Conservation (phyloP, 2,888 invertebrate genomes). For the Bruchidius siliquastri region DNA sequence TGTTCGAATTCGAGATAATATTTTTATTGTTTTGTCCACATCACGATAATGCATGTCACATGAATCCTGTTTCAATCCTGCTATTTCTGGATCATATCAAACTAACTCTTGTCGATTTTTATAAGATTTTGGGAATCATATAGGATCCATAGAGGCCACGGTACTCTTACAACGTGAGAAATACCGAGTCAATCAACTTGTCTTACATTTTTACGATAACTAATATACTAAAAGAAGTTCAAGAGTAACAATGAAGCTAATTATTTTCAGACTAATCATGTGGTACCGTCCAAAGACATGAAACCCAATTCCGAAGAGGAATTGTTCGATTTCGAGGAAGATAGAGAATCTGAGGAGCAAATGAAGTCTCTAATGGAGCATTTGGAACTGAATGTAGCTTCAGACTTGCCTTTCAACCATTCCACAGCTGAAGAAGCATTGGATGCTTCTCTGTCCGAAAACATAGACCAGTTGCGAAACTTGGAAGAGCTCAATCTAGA, state of each 20-base stretch:
- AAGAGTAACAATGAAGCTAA: too few species aligned
- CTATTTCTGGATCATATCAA: too few species aligned
- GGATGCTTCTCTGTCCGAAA: conserved; percentile 45
- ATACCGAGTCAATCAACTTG: too few species aligned
- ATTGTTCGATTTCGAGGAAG: conserved; percentile 75
- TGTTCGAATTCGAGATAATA: too few species aligned
- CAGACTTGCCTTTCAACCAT: conserved; percentile 49
- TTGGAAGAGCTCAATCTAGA: conserved; percentile 50
- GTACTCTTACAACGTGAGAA: too few species aligned
- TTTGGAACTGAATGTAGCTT: conserved; percentile 43
- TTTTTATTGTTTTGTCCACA: too few species aligned
- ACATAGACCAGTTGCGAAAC: conserved; percentile 36
- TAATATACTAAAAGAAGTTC: background rate
- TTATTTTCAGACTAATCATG: background rate
- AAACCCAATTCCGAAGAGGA: conserved; percentile 40
- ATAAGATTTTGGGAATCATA: too few species aligned
- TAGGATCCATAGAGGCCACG: too few species aligned
- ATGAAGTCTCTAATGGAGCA: conserved; percentile 42
- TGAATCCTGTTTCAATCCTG: too few species aligned
- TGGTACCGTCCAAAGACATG: background rate
- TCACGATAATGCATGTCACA: too few species aligned
- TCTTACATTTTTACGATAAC: too few species aligned
- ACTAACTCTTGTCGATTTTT: too few species aligned
- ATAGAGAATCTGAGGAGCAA: conserved; percentile 50
- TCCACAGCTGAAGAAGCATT: conserved; percentile 52